Evolutionary conservation across 2,113 vertebrate species (phyloP).

Genomic region (Machaerirhynchus nigripectus): DNA sequence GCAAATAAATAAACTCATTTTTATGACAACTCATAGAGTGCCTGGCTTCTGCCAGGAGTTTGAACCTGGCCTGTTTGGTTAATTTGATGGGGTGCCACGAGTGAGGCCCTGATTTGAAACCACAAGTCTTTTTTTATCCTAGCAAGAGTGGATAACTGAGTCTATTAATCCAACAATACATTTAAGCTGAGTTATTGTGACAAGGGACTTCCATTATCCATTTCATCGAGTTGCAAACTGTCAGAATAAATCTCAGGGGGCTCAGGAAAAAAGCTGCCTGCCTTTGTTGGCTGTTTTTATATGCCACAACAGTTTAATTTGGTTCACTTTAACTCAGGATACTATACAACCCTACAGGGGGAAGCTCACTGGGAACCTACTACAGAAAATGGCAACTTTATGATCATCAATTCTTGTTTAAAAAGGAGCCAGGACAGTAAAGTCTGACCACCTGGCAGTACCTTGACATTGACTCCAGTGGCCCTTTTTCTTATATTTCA

Average conservation of each 20-base stretch:
- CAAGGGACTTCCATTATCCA: conserved; percentile 63
- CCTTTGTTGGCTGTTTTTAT: conserved; percentile 55
- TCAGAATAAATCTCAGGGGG: conserved; percentile 61
- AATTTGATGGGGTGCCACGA: neutral
- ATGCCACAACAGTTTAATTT: conserved; percentile 37
- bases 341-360: neutral
- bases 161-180: conserved; percentile 61
- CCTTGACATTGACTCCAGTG: neutral
- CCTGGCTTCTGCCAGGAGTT: neutral
- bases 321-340: conserved; percentile 5
- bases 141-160: conserved; percentile 39
- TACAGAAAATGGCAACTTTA: neutral
- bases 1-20: neutral
- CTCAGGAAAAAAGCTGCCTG: conserved; percentile 20
- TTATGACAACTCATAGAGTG: neutral
- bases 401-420: neutral
- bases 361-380: neutral
- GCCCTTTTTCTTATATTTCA: neutral
- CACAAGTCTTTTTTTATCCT: conserved; percentile 35
- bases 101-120: conserved; percentile 12
- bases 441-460: neutral
- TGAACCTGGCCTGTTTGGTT: neutral
- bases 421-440: neutral
- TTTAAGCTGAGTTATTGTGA: conserved; percentile 65
- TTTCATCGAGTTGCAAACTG: conserved; percentile 60